Conservation (phyloP, 2,888 invertebrate species). For the Coronaproctus castanopsis region DNA sequence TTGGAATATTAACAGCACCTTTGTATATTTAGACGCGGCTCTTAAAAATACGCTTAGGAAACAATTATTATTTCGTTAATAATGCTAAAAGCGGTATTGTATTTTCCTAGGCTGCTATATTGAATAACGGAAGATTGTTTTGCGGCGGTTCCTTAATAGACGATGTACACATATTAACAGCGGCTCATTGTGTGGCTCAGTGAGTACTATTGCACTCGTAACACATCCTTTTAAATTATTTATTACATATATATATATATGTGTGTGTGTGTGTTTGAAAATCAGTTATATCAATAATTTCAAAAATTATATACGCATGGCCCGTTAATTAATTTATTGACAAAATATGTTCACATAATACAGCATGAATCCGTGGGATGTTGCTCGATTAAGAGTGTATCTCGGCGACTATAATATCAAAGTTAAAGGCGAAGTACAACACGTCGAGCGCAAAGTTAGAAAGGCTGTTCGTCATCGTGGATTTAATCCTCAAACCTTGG, state of each 20-base stretch:
- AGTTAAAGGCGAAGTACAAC: slow-evolving; percentile 48
- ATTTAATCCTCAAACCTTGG: slow-evolving; percentile 62
- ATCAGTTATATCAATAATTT: too few species aligned
- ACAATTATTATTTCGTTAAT: not conserved
- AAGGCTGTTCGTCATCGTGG: slow-evolving; percentile 66
- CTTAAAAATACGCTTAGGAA: too few species aligned
- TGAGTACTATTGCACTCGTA: slow-evolving; percentile 32
- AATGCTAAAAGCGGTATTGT: not conserved
- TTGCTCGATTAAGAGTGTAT: slow-evolving; percentile 56
- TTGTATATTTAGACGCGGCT: too few species aligned
- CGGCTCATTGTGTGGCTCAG: slow-evolving; percentile 79
- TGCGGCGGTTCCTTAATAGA: slow-evolving; percentile 75
- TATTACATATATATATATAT: too few species aligned
- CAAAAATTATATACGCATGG: too few species aligned
- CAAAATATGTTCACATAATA: slow-evolving; percentile 17
- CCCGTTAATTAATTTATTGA: too few species aligned
- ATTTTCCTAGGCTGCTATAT: slow-evolving; percentile 40
- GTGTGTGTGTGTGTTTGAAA: too few species aligned
- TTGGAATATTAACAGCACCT: too few species aligned
- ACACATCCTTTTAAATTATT: too few species aligned
- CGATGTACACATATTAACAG: slow-evolving; percentile 53
- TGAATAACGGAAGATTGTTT: slow-evolving; percentile 65
- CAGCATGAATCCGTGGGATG: slow-evolving; percentile 78
- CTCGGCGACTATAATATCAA: slow-evolving; percentile 69
- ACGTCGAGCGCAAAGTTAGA: slow-evolving; percentile 57